Evolutionary conservation across 1,140 invertebrate species (phyloP).

Genomic region (Diploscapter pachys): DNA sequence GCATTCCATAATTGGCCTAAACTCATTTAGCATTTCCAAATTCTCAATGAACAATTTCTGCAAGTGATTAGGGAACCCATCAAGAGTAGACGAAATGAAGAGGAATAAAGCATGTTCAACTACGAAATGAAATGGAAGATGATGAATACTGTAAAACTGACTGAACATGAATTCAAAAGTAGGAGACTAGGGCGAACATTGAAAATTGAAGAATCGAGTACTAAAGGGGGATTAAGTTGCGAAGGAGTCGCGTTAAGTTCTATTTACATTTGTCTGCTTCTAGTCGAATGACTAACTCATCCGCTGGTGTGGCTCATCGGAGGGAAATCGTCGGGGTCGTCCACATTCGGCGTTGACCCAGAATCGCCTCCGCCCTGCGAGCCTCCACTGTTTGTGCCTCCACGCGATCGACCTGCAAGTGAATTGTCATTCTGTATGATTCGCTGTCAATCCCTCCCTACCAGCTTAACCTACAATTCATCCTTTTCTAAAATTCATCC

Average conservation of each 20-base stretch:
- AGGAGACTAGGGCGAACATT: background rate
- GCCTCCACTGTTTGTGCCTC: background rate
- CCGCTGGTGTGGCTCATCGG: conserved; percentile 20
- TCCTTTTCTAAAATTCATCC: background rate
- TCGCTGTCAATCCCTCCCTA: background rate
- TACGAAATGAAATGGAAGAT: no score
- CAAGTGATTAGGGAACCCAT: no score
- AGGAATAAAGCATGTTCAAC: no score
- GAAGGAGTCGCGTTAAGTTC: no score
- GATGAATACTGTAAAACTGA: no score
- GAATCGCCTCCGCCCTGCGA: background rate
- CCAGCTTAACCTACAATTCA: background rate
- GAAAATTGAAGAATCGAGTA: no score
- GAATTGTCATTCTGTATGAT: background rate
- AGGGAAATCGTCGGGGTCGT: conserved; percentile 32
- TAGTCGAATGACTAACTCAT: background rate
- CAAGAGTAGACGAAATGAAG: no score
- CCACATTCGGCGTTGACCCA: conserved; percentile 21
- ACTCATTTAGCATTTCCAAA: no score
- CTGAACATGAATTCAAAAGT: background rate
- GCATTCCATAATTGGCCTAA: no score
- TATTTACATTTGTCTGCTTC: background rate
- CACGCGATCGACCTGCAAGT: background rate
- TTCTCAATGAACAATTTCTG: no score
- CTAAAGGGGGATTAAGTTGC: no score